Percentiles rank a stretch among this genome's conserved stretches.
Conservation (phyloP, 2,888 invertebrate species). For the Acrobasis repandana region DNA sequence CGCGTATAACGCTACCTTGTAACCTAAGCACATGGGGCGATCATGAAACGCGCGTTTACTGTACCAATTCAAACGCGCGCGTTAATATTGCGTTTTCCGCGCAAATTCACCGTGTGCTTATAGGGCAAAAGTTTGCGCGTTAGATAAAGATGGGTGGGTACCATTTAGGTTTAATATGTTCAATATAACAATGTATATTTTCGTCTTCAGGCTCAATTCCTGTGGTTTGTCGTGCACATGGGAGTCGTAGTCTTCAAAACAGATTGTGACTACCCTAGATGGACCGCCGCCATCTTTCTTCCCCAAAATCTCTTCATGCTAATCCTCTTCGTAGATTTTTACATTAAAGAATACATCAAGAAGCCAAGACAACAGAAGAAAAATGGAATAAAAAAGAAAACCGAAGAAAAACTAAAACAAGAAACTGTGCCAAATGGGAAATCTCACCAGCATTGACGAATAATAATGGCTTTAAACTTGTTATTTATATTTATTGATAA, state of each 20-base stretch:
- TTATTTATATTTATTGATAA: too few species aligned
- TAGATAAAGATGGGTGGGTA: too few species aligned
- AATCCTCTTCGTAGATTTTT: constrained; percentile 86
- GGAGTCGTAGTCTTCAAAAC: constrained; percentile 64
- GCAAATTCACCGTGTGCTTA: too few species aligned
- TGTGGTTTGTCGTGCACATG: constrained; percentile 82
- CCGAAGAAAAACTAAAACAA: background rate
- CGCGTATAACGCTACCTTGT: too few species aligned
- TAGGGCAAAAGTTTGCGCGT: too few species aligned
- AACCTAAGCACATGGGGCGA: too few species aligned
- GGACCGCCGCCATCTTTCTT: constrained; percentile 78
- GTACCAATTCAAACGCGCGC: too few species aligned
- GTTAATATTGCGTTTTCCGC: too few species aligned
- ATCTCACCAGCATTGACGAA: background rate
- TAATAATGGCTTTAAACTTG: background rate
- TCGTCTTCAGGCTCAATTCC: constrained; percentile 84
- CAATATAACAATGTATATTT: constrained; percentile 28
- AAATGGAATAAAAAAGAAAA: background rate
- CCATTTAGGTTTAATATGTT: too few species aligned
- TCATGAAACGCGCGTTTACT: too few species aligned
- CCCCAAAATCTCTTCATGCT: constrained; percentile 87
- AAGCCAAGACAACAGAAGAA: constrained; percentile 42
- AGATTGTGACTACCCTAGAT: constrained; percentile 84
- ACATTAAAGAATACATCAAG: constrained; percentile 83
- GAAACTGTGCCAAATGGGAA: background rate